Conservation (phyloP, 1,140 invertebrate species). For the Cepaea nemoralis region DNA sequence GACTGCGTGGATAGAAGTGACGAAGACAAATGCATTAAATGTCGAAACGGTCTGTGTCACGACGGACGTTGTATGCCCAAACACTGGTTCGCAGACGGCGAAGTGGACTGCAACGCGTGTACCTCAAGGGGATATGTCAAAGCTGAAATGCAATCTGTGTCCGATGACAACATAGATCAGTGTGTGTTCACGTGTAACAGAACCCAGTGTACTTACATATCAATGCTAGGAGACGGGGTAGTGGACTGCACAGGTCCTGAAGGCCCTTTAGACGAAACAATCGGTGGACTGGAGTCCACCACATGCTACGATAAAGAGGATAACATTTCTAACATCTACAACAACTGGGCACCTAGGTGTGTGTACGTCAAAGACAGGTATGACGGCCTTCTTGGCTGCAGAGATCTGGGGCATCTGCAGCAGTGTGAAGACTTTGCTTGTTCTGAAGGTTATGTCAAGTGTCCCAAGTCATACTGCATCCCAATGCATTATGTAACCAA, state of each 20-base stretch:
- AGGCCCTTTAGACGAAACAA: slow-evolving; percentile 18
- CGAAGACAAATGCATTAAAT: slow-evolving; percentile 26
- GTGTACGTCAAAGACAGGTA: slow-evolving; percentile 34
- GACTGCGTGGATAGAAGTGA: slow-evolving; percentile 29
- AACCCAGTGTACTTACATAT: slow-evolving; percentile 2
- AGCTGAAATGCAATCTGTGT: slow-evolving; percentile 15
- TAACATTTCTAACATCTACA: slow-evolving; percentile 1
- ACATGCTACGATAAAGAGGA: neutral
- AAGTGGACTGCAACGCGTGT: slow-evolving; percentile 30
- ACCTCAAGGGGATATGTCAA: neutral
- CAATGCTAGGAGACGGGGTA: slow-evolving; percentile 5
- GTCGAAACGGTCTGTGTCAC: slow-evolving; percentile 32
- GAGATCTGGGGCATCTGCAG: slow-evolving; percentile 19
- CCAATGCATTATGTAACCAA: slow-evolving; percentile 18
- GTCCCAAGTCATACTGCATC: slow-evolving; percentile 5
- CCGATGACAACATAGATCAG: neutral
- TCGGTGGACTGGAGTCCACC: neutral
- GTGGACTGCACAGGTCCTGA: slow-evolving; percentile 27
- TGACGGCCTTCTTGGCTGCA: slow-evolving; percentile 8
- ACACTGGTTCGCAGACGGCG: slow-evolving; percentile 25
- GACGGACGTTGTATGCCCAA: slow-evolving; percentile 27
- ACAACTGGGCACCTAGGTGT: slow-evolving; percentile 31
- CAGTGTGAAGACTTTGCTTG: slow-evolving; percentile 16
- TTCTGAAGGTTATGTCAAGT: slow-evolving; percentile 28
- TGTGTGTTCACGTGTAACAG: slow-evolving; percentile 28